phyloP scores from a whole-genome alignment of 2,888 invertebrate genomes.

The Stenolophus ochropezus region DNA sequence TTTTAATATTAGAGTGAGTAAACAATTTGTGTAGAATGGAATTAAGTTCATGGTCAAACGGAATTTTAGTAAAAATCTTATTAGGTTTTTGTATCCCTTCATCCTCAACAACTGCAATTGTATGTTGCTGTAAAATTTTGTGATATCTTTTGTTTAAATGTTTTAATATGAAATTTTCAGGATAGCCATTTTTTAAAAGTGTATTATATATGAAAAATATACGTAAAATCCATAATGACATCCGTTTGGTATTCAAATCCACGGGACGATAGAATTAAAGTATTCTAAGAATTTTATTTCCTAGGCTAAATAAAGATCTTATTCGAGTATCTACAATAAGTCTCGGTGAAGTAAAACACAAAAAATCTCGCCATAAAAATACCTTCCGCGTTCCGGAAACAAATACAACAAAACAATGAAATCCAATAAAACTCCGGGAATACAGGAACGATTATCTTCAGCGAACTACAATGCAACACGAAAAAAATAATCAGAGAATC shows the following conservation, averaged over 20 bases:
- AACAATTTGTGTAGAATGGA: too few relatives aligned
- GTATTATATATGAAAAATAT: background rate
- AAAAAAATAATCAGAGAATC: conserved; percentile 13
- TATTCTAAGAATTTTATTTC: background rate
- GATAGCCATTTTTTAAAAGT: too few relatives aligned
- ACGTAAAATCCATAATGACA: background rate
- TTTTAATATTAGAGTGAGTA: too few relatives aligned
- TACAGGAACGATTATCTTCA: conserved; percentile 35
- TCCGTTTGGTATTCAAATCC: background rate
- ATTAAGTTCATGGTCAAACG: too few relatives aligned
- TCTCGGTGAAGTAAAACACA: conserved; percentile 12
- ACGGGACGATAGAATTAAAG: background rate
- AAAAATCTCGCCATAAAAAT: conserved; percentile 10
- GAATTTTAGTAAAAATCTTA: too few relatives aligned
- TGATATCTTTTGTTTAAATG: too few relatives aligned
- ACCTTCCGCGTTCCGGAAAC: conserved; percentile 18
- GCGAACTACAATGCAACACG: conserved; percentile 18
- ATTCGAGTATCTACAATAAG: background rate
- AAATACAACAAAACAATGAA: conserved; percentile 34
- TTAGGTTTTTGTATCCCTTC: too few relatives aligned
- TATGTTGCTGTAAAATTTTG: too few relatives aligned
- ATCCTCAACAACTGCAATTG: too few relatives aligned
- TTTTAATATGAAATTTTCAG: too few relatives aligned
- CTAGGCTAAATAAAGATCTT: background rate
- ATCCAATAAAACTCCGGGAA: conserved; percentile 26